A percentile compares a stretch with the other conserved stretches of the same genome.
These are phyloP conservation scores for Eledone cirrhosa DNA, from an alignment of 2,888 invertebrate species.

Conservation along the genomic window DNA sequence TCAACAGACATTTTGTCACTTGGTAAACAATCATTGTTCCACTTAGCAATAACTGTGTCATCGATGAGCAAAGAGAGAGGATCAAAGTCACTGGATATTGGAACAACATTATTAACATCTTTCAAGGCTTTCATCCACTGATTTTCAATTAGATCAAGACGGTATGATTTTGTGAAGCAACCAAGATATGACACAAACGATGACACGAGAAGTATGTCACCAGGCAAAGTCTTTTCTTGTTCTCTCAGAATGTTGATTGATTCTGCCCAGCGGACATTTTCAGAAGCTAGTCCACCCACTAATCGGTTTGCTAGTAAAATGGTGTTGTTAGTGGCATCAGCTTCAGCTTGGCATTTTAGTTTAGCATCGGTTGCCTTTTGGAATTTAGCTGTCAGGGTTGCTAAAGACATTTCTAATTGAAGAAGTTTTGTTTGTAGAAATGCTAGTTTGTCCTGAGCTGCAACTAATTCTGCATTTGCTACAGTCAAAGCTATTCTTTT, in stretches of 20 bases:
- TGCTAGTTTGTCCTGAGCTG: constrained; percentile 87
- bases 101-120: constrained; percentile 79
- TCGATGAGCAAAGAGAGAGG: constrained; percentile 88
- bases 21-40: constrained; percentile 96
- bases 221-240: constrained; percentile 91
- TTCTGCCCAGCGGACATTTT: constrained; percentile 96
- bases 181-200: constrained; percentile 97
- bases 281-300: constrained; percentile 93
- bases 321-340: constrained; percentile 91
- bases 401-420: constrained; percentile 86
- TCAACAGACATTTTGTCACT: constrained; percentile 98
- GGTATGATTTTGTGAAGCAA: constrained; percentile 93
- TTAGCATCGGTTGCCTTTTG: constrained; percentile 88
- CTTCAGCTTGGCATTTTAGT: constrained; percentile 90
- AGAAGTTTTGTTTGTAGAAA: constrained; percentile 88
- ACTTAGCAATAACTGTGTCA: constrained; percentile 91
- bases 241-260: constrained; percentile 81
- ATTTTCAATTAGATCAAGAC: constrained; percentile 81
- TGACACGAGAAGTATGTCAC: constrained; percentile 89
- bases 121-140: constrained; percentile 78
- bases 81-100: constrained; percentile 88
- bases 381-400: constrained; percentile 88
- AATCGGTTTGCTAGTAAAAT: constrained; percentile 91
- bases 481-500: constrained; percentile 90
- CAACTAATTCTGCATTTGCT: constrained; percentile 89